Evolutionary conservation across 1,140 invertebrate species (phyloP), one percentile per base, ranked within the genome.

Genomic region (Episyrphus balteatus): DNA sequence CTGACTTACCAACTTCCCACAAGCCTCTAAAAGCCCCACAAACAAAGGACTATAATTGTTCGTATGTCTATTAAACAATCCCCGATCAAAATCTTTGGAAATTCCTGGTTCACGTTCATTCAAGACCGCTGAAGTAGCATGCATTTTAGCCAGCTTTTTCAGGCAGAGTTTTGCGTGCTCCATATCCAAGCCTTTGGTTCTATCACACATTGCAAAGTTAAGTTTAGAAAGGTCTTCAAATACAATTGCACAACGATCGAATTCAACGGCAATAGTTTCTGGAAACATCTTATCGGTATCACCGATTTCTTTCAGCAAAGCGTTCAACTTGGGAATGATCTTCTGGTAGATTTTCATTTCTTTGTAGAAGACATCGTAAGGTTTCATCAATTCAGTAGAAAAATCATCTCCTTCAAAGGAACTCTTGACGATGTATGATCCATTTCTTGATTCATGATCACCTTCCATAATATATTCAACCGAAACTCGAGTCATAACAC

Each of bases 81-180:
- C 64, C 0, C 64, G 52, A 51, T 66, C 64, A 19, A 54, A 67
- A 8, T 43, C 44, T 43, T 64, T 60, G 5, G 64, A 40, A 13
- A 21, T 42, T 11, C 57, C 51, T 1, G 41, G 42, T 7, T 54
- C 39, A n/a, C 58, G 54, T 40, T 67, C 60, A 47, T 67, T 64
- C 1, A 67, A 26, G 1, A 62, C 57, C 0, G 60, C 58, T 0
- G 76, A 76, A 2, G 70, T 57, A 0, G 76, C 78, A 52, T 81
- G 79, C 55, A 79, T 73, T 51, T 61, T 73, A 1, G 74, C 78
- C 46, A 81, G 48, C 48, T 75, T 73, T 2, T 65, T 58, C 10
- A 81, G 53, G 3, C 77, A 73, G 3, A 77, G 45, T 44, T 71
- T 56, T 11, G 59, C 63, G 48, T 79, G 77, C 9, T 72, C 51